Evolutionary conservation across 2,113 vertebrate species (phyloP), one percentile per base, ranked within the genome.

Genomic region (Apodemus sylvaticus): DNA sequence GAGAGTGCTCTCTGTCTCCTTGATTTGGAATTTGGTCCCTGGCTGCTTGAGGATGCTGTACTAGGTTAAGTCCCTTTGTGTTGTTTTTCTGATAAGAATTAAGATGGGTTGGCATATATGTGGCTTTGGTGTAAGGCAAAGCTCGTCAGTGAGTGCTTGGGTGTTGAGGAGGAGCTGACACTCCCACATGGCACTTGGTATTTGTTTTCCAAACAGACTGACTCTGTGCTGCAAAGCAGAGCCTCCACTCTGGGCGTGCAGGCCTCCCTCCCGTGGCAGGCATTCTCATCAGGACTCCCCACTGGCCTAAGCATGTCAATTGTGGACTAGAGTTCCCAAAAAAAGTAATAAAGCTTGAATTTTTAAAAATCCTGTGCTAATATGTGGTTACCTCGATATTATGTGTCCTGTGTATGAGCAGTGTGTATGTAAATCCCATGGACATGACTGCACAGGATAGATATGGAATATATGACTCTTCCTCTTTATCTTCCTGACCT

Each of bases 291-390:
- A 51, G 68, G 53, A 29, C 22, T 92, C 14, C 42, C n/a, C 22
- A 71, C 48, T 60, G 36, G 26, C 58, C 58, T 77, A 51, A 82
- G 45, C 53, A 3, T 12, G 87, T 95, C 26, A 91, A 9, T 89
- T 91, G 20, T 87, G 85, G 68, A 89, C 85, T 86, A 0, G 73
- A 68, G 36, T 97, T 87, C 79, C 81, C 94, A 87, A 94, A 94
- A 95, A 96, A 77, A 90, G 42, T 89, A 98, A 97, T 97, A 97
- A 97, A 98, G 45, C 55, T 96, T 92, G 66, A 74, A 51, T 96
- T 96, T 93, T 77, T 22, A 53, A 86, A 93, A 94, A 55, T n/a
- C 17, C 11, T 26, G 60, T 89, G 42, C 29, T 88, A 58, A 29
- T 86, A 34, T 81, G 14, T 48, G 77, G 36, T 94, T 90, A 51